Evolutionary conservation across 1,140 invertebrate genomes (phyloP).

Genomic region (Drosophila mayri): DNA sequence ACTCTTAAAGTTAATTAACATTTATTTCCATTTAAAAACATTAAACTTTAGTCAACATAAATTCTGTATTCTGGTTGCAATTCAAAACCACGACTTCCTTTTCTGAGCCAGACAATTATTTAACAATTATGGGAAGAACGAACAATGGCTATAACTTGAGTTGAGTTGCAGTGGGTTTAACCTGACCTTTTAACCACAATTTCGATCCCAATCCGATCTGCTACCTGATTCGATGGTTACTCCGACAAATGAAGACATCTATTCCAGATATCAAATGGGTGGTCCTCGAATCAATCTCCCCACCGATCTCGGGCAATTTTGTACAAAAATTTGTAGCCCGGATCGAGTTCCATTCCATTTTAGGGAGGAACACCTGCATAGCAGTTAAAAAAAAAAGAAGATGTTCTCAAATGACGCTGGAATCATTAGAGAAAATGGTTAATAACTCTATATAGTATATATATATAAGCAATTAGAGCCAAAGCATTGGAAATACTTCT

Average conservation of each 20-base stretch:
- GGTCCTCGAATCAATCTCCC: slow-evolving; percentile 32
- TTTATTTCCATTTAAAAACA: slow-evolving; percentile 4
- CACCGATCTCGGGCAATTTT: slow-evolving; percentile 29
- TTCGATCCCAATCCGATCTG: slow-evolving; percentile 24
- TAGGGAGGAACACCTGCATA: slow-evolving; percentile 27
- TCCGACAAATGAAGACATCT: slow-evolving; percentile 28
- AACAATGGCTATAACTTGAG: slow-evolving; percentile 8
- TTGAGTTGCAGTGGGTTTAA: slow-evolving; percentile 5
- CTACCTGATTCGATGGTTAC: slow-evolving; percentile 31
- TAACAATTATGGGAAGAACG: slow-evolving; percentile 22
- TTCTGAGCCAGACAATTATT: slow-evolving; percentile 20
- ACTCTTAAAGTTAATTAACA: not conserved
- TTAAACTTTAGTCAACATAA: not conserved
- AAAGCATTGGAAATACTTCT: slow-evolving; percentile 10
- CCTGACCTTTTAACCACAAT: slow-evolving; percentile 48
- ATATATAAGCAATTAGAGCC: slow-evolving; percentile 71
- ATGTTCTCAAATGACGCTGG: slow-evolving; percentile 54
- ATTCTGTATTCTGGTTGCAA: not conserved
- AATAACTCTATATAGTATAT: slow-evolving; percentile 73
- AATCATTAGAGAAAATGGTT: slow-evolving; percentile 64
- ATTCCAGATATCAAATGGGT: slow-evolving; percentile 23
- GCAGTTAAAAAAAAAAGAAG: not conserved
- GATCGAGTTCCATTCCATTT: slow-evolving; percentile 21
- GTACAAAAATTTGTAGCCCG: slow-evolving; percentile 39
- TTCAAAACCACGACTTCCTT: slow-evolving; percentile 10